Evolutionary conservation across 2,888 invertebrate species (phyloP).

Genomic region (Drosophila anceps): DNA sequence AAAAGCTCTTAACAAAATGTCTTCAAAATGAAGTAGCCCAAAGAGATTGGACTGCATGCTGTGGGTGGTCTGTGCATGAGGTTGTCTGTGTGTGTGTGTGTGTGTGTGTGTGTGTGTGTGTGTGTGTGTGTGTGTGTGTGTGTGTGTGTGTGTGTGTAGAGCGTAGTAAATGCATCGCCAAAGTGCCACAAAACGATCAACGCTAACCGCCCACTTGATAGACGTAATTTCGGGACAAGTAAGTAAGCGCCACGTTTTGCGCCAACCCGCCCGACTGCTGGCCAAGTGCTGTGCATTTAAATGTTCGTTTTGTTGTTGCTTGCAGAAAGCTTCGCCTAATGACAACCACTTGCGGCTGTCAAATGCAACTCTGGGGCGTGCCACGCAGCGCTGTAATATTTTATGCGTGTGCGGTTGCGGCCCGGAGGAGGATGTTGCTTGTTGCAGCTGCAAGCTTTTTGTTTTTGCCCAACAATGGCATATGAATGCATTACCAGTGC

Average conservation of each 20-base stretch:
- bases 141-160: neutral
- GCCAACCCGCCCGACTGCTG: constrained; percentile 9
- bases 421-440: neutral
- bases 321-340: constrained; percentile 61
- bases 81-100: neutral
- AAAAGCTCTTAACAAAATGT: constrained; percentile 43
- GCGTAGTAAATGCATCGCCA: constrained; percentile 46
- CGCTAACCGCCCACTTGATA: constrained; percentile 75
- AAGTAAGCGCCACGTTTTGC: constrained; percentile 1
- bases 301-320: constrained; percentile 71
- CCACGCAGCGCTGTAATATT: constrained; percentile 74
- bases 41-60: constrained; percentile 18
- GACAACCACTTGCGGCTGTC: constrained; percentile 82
- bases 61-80: neutral
- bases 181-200: constrained; percentile 76
- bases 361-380: constrained; percentile 72
- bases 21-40: constrained; percentile 44
- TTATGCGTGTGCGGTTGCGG: constrained; percentile 62
- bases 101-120: neutral
- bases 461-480: constrained; percentile 66
- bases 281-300: constrained; percentile 72
- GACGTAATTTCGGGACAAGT: constrained; percentile 65
- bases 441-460: constrained; percentile 30
- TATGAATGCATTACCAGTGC: constrained; percentile 72
- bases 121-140: too few species aligned